Conservation (phyloP, 2,113 vertebrate species). For the Halcyon malimbica region DNA sequence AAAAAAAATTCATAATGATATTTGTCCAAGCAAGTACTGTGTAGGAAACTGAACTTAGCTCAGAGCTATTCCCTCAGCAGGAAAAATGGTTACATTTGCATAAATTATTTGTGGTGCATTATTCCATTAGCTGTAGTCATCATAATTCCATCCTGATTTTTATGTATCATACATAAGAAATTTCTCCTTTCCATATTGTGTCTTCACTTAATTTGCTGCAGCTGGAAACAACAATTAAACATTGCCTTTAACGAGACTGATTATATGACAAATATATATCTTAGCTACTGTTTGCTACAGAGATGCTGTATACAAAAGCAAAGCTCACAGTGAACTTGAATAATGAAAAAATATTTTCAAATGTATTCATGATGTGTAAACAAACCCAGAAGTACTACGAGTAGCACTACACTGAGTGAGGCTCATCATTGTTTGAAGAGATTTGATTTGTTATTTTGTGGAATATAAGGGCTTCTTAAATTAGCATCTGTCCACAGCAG, state of each 20-base stretch:
- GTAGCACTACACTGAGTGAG: neutral
- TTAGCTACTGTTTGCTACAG: neutral
- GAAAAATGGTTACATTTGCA: constrained; percentile 8
- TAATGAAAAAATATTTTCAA: neutral
- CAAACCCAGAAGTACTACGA: neutral
- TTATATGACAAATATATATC: neutral
- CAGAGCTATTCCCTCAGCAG: neutral
- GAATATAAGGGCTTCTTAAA: neutral
- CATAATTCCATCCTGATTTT: constrained; percentile 13
- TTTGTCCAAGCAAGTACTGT: neutral
- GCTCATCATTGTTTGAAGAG: neutral
- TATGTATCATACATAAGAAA: neutral
- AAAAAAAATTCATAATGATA: neutral
- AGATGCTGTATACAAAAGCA: neutral
- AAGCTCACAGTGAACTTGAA: neutral
- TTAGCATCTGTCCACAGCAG: neutral
- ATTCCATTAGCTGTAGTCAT: constrained; percentile 38
- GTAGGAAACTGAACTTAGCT: neutral
- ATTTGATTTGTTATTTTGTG: neutral
- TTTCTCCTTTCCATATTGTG: neutral
- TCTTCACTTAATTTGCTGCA: neutral
- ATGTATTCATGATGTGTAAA: neutral
- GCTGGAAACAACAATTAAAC: neutral
- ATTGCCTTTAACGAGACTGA: neutral
- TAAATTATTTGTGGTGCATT: constrained; percentile 34